Percentiles rank a stretch among this genome's conserved stretches.
Conservation (phyloP, 2,888 invertebrate genomes). For the Drepanosiphum platanoidis region DNA sequence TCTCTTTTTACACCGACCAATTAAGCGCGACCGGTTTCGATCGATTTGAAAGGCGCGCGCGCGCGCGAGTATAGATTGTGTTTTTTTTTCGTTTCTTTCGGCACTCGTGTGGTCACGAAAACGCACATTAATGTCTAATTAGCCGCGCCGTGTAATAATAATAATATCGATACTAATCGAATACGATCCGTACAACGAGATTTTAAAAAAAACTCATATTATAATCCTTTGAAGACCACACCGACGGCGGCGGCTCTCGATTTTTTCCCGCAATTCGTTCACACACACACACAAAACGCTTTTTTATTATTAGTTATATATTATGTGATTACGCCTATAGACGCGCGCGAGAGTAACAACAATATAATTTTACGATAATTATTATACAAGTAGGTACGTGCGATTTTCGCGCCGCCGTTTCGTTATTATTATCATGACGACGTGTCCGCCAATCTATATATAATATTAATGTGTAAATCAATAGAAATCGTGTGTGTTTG, state of each 20-base stretch:
- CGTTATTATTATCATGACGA: too few species aligned
- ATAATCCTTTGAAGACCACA: constrained; percentile 42
- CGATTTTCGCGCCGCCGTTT: too few species aligned
- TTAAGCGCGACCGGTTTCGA: constrained; percentile 54
- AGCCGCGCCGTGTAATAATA: constrained; percentile 17
- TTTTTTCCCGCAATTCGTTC: constrained; percentile 27
- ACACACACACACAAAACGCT: neutral
- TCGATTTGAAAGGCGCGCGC: constrained; percentile 14
- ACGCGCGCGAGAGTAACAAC: too few species aligned
- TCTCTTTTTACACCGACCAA: constrained; percentile 54
- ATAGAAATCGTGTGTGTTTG: too few species aligned
- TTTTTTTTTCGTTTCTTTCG: constrained; percentile 30
- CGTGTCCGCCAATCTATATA: neutral
- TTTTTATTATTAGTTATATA: neutral
- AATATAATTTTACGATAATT: constrained; percentile 14
- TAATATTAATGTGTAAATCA: too few species aligned
- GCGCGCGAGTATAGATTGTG: constrained; percentile 3
- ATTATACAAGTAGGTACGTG: neutral
- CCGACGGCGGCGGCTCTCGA: neutral
- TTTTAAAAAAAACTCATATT: too few species aligned
- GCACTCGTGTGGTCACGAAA: constrained; percentile 50
- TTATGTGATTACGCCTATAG: neutral
- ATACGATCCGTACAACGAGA: constrained; percentile 6
- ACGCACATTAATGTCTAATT: constrained; percentile 43
- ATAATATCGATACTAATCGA: constrained; percentile 16